These are phyloP conservation scores for Mormyrus hasselquistii DNA, from an alignment of 2,797 vertebrate genomes.

Conservation along the genomic window DNA sequence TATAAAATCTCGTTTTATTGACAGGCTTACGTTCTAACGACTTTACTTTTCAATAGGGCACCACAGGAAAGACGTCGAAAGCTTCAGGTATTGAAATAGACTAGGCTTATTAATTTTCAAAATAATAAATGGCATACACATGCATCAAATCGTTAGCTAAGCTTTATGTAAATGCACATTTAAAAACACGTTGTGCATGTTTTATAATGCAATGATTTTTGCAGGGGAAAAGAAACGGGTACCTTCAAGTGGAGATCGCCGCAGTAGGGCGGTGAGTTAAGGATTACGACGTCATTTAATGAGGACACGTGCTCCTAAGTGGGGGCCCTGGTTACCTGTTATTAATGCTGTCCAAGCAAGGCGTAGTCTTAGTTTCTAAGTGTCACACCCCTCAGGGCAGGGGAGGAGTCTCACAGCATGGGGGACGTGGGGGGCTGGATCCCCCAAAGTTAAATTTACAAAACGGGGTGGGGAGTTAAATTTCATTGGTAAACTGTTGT, in stretches of 20 bases:
- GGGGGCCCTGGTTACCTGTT: neutral
- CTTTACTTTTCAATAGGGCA: conserved; percentile 31
- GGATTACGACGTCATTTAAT: neutral
- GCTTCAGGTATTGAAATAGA: conserved; percentile 33
- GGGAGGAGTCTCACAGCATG: neutral
- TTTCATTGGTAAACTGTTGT: neutral
- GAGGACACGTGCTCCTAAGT: neutral
- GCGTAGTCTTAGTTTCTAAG: neutral
- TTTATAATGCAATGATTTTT: neutral
- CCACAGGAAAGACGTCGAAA: conserved; percentile 43
- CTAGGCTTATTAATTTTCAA: neutral
- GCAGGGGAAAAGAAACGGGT: conserved; percentile 61
- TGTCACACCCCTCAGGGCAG: neutral
- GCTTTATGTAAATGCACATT: neutral
- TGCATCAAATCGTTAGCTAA: neutral
- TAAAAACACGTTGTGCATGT: neutral
- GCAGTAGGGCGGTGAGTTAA: conserved; percentile 54
- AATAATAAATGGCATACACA: neutral
- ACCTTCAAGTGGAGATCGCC: conserved; percentile 53
- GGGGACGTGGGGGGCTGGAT: neutral
- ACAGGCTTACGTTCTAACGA: neutral
- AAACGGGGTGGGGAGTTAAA: neutral
- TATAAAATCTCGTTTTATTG: neutral
- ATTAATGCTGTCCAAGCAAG: neutral
- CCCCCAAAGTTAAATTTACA: neutral